A percentile compares a stretch with the other conserved stretches of the same genome.
Evolutionary conservation across 1,140 invertebrate species (phyloP).

Genomic region (Babylonia areolata): DNA sequence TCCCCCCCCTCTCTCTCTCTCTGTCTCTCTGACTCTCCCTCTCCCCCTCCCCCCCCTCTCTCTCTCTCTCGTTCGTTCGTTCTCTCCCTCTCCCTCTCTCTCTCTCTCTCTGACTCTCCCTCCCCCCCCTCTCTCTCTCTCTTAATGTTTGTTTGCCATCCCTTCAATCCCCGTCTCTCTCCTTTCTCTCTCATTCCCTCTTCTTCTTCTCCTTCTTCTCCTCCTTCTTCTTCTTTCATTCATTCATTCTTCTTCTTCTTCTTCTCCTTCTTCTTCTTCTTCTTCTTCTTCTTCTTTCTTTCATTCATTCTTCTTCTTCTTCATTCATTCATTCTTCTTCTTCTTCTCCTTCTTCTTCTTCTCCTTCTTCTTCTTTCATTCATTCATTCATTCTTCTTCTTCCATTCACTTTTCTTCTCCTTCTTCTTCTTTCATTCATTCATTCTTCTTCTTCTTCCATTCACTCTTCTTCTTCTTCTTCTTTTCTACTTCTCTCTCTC

Average conservation of each 20-base stretch:
- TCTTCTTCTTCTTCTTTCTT: background rate
- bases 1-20: background rate
- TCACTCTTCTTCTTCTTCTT: background rate
- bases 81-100: background rate
- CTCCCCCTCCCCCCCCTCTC: background rate
- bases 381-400: no score
- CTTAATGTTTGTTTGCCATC: background rate
- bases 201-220: background rate
- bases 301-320: background rate
- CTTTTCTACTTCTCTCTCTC: constrained; percentile 7
- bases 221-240: background rate
- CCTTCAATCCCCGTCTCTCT: background rate
- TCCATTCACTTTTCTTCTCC: background rate
- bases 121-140: background rate
- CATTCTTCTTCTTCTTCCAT: background rate
- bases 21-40: background rate
- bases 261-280: background rate
- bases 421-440: background rate
- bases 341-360: background rate
- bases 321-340: background rate
- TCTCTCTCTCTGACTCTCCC: background rate
- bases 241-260: background rate
- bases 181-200: background rate
- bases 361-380: background rate
- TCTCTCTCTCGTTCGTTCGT: background rate